Conservation (phyloP, 92 coral and sea anemone genomes). For the Zoanthus solanderi region DNA sequence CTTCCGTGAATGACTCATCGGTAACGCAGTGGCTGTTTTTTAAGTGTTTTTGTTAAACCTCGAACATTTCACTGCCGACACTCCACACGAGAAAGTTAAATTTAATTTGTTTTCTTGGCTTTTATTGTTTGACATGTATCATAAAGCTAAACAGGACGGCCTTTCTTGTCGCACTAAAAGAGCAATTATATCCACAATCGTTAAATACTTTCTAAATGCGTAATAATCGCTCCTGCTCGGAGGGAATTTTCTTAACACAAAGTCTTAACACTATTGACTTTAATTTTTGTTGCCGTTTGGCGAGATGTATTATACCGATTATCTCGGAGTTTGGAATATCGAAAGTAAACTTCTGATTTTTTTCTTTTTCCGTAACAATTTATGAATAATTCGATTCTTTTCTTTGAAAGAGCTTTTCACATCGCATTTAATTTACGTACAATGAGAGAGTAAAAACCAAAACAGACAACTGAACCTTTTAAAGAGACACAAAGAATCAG, state of each 20-base stretch:
- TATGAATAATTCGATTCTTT: slow-evolving; percentile 8
- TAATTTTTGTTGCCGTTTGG: not conserved
- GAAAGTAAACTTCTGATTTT: not conserved
- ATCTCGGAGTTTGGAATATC: not conserved
- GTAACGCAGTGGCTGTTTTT: slow-evolving; percentile 11
- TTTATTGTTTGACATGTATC: slow-evolving; percentile 37
- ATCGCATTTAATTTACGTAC: not conserved
- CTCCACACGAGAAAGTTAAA: slow-evolving; percentile 5
- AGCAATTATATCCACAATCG: slow-evolving; percentile 28
- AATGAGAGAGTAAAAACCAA: not conserved
- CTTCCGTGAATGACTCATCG: slow-evolving; percentile 8
- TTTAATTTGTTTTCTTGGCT: slow-evolving; percentile 17
- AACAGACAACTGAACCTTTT: not conserved
- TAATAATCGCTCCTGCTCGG: slow-evolving; percentile 28
- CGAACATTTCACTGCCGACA: not conserved
- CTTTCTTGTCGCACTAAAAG: slow-evolving; percentile 28
- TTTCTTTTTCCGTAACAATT: not conserved
- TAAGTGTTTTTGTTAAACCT: not conserved
- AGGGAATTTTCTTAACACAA: not conserved
- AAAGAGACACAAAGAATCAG: not conserved
- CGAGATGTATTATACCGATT: not conserved
- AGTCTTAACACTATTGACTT: not conserved
- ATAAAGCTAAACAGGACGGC: slow-evolving; percentile 21
- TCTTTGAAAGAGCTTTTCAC: slow-evolving; percentile 6
- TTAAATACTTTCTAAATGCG: slow-evolving; percentile 32